Conservation (phyloP, 2,797 vertebrate genomes). For the Cheirogaleus major region DNA sequence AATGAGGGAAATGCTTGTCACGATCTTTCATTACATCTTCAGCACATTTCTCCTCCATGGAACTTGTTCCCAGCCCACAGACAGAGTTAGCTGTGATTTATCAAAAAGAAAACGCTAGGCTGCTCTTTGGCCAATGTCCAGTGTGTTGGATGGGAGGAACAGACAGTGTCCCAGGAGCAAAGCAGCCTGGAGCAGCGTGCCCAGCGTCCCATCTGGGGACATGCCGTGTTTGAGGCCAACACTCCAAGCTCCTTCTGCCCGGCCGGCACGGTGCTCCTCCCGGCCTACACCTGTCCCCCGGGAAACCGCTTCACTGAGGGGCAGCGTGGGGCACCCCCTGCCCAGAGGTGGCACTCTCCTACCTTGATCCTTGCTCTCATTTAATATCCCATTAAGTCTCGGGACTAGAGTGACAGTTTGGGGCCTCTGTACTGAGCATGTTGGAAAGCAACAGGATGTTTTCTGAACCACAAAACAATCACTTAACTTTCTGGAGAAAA, state of each 20-base stretch:
- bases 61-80: not conserved
- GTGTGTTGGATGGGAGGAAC: not conserved
- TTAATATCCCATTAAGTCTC: not conserved
- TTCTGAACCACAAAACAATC: not conserved
- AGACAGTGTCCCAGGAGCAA: not conserved
- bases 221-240: not conserved
- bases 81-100: not conserved
- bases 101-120: no score
- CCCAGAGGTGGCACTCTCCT: not conserved
- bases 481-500: not conserved
- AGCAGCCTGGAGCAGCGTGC: not conserved
- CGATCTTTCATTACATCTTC: not conserved
- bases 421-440: not conserved
- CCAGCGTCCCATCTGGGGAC: rapidly evolving
- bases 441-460: not conserved
- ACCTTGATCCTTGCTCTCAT: not conserved
- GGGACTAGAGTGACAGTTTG: not conserved
- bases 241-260: not conserved
- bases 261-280: no score
- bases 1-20: constrained; percentile 32
- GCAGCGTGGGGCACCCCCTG: rapidly evolving
- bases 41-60: not conserved
- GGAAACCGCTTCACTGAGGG: not conserved
- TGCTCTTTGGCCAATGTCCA: not conserved
- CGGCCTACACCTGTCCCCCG: not conserved